Conservation (phyloP, 2,888 invertebrate species). For the Cylloceria caligata region DNA sequence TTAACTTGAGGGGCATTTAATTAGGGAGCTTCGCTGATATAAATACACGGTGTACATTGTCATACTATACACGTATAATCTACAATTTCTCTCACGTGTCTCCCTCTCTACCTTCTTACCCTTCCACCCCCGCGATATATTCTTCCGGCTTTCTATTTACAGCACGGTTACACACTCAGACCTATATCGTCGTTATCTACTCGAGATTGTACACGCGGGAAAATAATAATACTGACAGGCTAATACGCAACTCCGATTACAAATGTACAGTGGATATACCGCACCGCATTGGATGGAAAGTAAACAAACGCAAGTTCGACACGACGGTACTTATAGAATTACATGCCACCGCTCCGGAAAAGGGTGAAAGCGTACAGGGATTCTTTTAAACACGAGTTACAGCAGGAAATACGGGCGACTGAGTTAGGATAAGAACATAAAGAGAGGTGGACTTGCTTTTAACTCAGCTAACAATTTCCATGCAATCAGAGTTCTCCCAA, state of each 20-base stretch:
- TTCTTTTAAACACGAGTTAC: conserved; percentile 24
- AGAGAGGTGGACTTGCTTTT: not conserved
- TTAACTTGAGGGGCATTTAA: conserved; percentile 18
- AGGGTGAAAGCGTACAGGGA: conserved; percentile 45
- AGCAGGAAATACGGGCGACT: conserved; percentile 48
- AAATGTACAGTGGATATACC: not conserved
- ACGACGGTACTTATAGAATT: not conserved
- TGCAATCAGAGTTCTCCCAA: not conserved
- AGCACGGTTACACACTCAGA: not conserved
- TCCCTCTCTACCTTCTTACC: too few relatives aligned
- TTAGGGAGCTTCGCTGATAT: conserved; percentile 22
- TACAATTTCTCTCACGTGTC: conserved; percentile 55
- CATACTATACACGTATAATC: conserved; percentile 35
- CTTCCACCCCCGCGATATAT: conserved; percentile 12
- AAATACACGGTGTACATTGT: conserved; percentile 42
- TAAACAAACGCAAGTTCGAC: conserved; percentile 25
- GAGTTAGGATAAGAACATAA: conserved; percentile 10
- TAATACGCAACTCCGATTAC: conserved; percentile 42
- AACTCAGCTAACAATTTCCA: not conserved
- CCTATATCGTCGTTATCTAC: conserved; percentile 31
- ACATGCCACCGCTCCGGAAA: conserved; percentile 30
- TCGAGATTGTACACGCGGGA: conserved; percentile 29
- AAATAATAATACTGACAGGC: conserved; percentile 5
- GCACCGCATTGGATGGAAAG: conserved; percentile 11
- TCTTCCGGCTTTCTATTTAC: conserved; percentile 64